phyloP scores from a whole-genome alignment of 1,140 invertebrate species.

The Drosophila willistoni region DNA sequence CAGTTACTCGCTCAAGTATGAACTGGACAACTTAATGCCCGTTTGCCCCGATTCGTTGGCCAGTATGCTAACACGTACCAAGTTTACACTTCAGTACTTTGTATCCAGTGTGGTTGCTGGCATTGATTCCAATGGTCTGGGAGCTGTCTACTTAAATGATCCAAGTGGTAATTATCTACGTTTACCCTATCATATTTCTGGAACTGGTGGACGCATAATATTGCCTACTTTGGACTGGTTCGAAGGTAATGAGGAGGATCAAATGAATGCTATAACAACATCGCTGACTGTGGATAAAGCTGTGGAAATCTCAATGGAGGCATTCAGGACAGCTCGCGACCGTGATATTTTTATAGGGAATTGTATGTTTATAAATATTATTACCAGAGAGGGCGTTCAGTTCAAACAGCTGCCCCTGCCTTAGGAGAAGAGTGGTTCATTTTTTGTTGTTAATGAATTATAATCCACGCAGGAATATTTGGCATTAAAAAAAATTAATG shows the following conservation, averaged over 20 bases:
- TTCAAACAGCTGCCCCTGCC: too few relatives aligned
- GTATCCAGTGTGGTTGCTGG: constrained; percentile 97
- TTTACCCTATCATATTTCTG: constrained; percentile 91
- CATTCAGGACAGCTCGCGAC: constrained; percentile 97
- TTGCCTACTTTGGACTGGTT: constrained; percentile 91
- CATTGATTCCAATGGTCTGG: constrained; percentile 93
- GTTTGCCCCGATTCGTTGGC: constrained; percentile 96
- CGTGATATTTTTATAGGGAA: constrained; percentile 99
- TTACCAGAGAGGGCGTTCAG: constrained; percentile 93
- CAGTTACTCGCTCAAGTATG: constrained; percentile 92
- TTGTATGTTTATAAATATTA: constrained; percentile 93
- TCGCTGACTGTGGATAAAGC: constrained; percentile 87
- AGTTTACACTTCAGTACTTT: constrained; percentile 98
- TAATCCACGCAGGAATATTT: too few relatives aligned
- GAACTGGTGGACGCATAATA: constrained; percentile 91
- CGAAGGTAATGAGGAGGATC: constrained; percentile 89
- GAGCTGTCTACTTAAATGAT: constrained; percentile 97
- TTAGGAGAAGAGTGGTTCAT: too few relatives aligned
- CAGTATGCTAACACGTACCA: constrained; percentile 97
- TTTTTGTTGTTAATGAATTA: too few relatives aligned
- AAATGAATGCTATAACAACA: constrained; percentile 91
- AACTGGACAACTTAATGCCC: constrained; percentile 97
- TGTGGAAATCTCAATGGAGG: constrained; percentile 93
- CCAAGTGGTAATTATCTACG: constrained; percentile 97
- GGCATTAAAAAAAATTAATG: too few relatives aligned